Conservation (phyloP, 2,888 invertebrate genomes). For the Steinernema carpocapsae region DNA sequence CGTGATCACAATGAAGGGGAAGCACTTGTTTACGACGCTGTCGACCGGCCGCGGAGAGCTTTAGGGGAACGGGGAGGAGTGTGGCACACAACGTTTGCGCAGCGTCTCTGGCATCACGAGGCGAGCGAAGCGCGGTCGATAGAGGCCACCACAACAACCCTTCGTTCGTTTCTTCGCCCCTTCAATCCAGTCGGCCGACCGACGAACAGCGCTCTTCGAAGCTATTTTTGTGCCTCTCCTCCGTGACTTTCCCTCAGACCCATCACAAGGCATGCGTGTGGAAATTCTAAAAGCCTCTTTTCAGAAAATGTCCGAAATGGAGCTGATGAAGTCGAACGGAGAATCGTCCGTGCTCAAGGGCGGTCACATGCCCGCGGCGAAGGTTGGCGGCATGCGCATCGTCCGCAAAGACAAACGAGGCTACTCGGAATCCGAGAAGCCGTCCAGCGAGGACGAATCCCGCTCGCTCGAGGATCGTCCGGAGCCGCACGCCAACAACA, state of each 20-base stretch:
- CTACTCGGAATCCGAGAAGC: slow-evolving; percentile 31
- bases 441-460: slow-evolving; percentile 38
- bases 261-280: too few species aligned
- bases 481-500: slow-evolving; percentile 43
- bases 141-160: slow-evolving; percentile 19
- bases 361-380: slow-evolving; percentile 51
- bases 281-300: too few species aligned
- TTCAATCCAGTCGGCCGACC: neutral
- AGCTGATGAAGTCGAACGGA: slow-evolving; percentile 8
- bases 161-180: neutral
- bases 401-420: slow-evolving; percentile 47
- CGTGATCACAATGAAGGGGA: slow-evolving; percentile 25
- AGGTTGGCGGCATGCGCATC: slow-evolving; percentile 52
- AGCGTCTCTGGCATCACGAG: slow-evolving; percentile 26
- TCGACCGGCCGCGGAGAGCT: neutral
- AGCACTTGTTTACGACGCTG: slow-evolving; percentile 27
- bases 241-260: neutral
- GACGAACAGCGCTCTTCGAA: neutral
- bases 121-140: slow-evolving; percentile 29
- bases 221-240: slow-evolving; percentile 1
- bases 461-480: slow-evolving; percentile 44
- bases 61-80: slow-evolving; percentile 14
- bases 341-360: slow-evolving; percentile 44
- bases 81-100: slow-evolving; percentile 1
- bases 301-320: slow-evolving; percentile 18